Base-by-base conservation (phyloP, 2,797 vertebrate species). In the Myripristis jacobus region DNA sequence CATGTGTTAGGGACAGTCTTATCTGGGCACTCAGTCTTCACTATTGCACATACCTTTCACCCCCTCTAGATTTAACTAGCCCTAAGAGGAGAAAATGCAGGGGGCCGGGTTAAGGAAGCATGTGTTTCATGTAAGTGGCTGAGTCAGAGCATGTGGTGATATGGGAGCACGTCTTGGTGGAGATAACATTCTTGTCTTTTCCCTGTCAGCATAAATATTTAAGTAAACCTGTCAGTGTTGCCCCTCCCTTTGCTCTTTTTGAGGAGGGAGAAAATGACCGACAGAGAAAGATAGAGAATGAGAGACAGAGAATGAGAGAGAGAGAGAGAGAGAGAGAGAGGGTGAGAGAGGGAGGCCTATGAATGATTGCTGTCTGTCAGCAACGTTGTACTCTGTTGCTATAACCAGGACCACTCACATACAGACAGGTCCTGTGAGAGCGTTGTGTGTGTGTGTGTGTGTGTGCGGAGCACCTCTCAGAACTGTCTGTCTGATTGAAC, bases 191-290 rank as follows among this genome's bases (percentile, higher is more conserved):
- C 91, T 87, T 83, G 88, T 92, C 86, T 86, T 88, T 85, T 89
- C 79, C 75, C 86, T 87, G 86, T 89, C 87, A 91, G 89, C 82
- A 91, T 94, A 92, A 94, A 94, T 93, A 94, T 94, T 92, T 93
- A 89, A 92, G 88, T 66, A 71, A 87, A 88, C 71, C 88, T 91
- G 92, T 92, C 91, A 92, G 76, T 65, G 69, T 66, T 66, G 68
- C 82, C 80, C 83, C 77, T 83, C 77, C 51, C 58, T 81, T 68
- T 71, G 77, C 56, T 59, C 70, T 77, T 38, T 68, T 9, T 22
- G 75, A 83, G 66, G 69, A 71, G 41, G 60, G 66, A 59, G 60
- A 73, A 77, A 80, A 70, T n/a, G 44, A n/a, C n/a, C n/a, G n/a
- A n/a, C n/a, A n/a, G n/a, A n/a, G n/a, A n/a, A n/a, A n/a, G n/a